Percentiles rank a stretch among this genome's conserved stretches.
Conservation (phyloP, 2,113 vertebrate species). For the Pelvicachromis taeniatus region DNA sequence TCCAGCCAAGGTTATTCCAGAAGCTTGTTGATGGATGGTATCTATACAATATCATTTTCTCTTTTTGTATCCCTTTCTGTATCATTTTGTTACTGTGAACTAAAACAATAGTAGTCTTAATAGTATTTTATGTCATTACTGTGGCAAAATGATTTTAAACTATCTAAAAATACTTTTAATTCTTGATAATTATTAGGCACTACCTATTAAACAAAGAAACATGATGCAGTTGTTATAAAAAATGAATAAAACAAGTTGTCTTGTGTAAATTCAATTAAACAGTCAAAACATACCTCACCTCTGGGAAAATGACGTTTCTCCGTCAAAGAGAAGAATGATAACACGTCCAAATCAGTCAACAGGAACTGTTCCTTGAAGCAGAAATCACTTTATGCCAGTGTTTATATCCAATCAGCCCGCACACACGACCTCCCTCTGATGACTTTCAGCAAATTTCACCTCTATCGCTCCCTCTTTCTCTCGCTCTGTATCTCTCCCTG, state of each 20-base stretch:
- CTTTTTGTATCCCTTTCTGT: no score
- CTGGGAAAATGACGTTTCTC: background rate
- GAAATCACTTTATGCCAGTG: background rate
- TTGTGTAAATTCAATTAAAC: background rate
- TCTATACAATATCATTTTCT: no score
- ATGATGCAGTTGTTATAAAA: background rate
- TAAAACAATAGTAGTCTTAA: background rate
- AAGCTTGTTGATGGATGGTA: no score
- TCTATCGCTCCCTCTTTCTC: background rate
- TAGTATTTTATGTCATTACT: background rate
- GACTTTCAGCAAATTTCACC: background rate
- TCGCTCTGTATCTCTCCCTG: background rate
- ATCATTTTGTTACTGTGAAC: background rate
- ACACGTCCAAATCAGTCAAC: background rate
- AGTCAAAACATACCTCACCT: background rate
- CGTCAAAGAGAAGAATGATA: background rate
- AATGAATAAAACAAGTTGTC: background rate
- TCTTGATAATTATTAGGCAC: background rate
- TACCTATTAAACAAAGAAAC: background rate
- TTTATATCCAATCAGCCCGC: background rate
- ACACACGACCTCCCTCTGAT: background rate
- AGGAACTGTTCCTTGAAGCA: background rate
- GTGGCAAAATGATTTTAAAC: background rate
- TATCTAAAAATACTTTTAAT: background rate
- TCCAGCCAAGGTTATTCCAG: background rate